Base-by-base conservation (phyloP, 2,888 invertebrate species). In the Rhorus exstirpatorius region DNA sequence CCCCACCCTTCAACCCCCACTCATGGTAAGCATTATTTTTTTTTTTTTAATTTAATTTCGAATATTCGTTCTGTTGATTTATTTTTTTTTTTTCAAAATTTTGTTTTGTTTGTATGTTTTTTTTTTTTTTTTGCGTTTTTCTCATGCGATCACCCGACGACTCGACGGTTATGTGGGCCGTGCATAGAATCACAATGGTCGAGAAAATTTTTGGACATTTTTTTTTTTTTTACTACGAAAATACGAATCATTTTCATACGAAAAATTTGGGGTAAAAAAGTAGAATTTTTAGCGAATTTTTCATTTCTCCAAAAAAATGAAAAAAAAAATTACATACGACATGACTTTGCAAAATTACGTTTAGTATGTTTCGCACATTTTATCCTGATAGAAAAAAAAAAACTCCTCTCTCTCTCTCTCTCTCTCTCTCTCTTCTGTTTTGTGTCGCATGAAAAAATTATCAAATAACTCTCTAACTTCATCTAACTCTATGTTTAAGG, bases 11-110 rank as follows among this genome's bases (percentile, higher is more conserved):
- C 91, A 92, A 92, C 90, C 91, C 93, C 90, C 89, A 90, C 89
- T 92, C 88, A 93, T 92, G 93, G 93, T 93, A 93, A 93, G 93
- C 92, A 93, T 92, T 92, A 89, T 90, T 92, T 89, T 92, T 92
- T 91, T 87, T n/a, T n/a, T n/a, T n/a, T n/a, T n/a, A 91, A 92
- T 91, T 92, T 93, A 91, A 92, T 90, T 90, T 91, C 85, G 90
- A 88, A 55, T 88, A 89, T 83, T 89, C 83, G 83, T 89, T 87
- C 86, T n/a, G n/a, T 85, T 86, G 61, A 35, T 67, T 61, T 81
- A 87, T 63, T 71, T 44, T 79, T 81, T 67, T 81, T 65, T 82
- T 72, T 83, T 84, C 74, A 71, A 41, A 80, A 80, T 67, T 61
- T 60, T 44, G 14, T 44, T 31, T 46, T 67, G 51, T 44, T 49